A percentile compares a stretch with the other conserved stretches of the same genome.
These are phyloP conservation scores for Pseudochromis fuscus DNA, from an alignment of 2,797 vertebrate genomes.

Conservation along the genomic window DNA sequence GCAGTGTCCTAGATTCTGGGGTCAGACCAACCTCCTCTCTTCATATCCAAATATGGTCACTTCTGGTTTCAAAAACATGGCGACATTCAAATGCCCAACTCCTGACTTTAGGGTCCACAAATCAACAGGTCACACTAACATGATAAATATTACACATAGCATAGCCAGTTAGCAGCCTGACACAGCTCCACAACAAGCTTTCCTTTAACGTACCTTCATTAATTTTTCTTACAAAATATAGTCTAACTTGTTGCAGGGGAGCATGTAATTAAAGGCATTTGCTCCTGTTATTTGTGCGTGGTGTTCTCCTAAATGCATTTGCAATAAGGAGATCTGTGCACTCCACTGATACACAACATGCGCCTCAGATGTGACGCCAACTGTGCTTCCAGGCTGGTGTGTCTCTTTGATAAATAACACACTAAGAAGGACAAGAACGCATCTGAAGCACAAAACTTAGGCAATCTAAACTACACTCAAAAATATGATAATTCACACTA, in stretches of 20 bases:
- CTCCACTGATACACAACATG: conserved; percentile 17
- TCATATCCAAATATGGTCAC: too few species aligned
- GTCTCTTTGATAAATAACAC: conserved; percentile 28
- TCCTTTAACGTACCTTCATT: neutral
- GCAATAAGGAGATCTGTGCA: conserved; percentile 21
- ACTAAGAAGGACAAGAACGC: conserved; percentile 8
- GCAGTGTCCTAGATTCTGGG: too few species aligned
- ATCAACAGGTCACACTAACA: too few species aligned
- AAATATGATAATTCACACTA: too few species aligned
- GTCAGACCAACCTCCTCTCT: too few species aligned
- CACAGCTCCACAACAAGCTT: too few species aligned
- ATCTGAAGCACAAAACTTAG: neutral
- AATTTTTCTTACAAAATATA: neutral
- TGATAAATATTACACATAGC: too few species aligned
- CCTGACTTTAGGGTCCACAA: too few species aligned
- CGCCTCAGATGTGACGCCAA: conserved; percentile 31
- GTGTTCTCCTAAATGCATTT: conserved; percentile 20
- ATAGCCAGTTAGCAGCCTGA: too few species aligned
- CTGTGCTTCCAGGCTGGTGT: conserved; percentile 26
- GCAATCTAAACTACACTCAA: conserved; percentile 2
- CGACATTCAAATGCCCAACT: too few species aligned
- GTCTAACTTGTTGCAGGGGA: neutral
- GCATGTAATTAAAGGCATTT: neutral
- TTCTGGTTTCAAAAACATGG: too few species aligned
- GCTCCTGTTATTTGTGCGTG: conserved; percentile 27